These are phyloP conservation scores for Pinna nobilis DNA, from an alignment of 1,140 invertebrate genomes.

Conservation along the genomic window DNA sequence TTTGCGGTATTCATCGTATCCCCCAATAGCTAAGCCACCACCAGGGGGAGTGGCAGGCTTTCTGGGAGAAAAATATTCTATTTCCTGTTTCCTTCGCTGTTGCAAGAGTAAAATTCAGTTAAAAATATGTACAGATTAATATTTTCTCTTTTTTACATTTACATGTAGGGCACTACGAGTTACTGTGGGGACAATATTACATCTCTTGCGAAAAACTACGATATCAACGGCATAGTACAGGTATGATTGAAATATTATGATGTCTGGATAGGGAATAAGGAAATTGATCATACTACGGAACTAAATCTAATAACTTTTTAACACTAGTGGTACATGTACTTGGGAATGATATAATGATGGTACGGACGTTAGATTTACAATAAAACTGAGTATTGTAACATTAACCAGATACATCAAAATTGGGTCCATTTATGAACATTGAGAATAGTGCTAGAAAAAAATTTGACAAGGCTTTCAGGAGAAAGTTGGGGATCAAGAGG, in stretches of 20 bases:
- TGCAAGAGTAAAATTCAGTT: constrained; percentile 3
- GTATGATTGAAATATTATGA: no score
- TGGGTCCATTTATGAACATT: no score
- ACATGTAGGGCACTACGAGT: neutral
- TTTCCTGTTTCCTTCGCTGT: constrained; percentile 26
- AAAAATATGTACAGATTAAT: neutral
- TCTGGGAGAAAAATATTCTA: neutral
- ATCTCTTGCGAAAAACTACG: neutral
- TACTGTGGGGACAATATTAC: neutral
- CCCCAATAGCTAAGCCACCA: constrained; percentile 22
- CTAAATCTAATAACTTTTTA: neutral
- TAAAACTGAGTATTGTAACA: no score
- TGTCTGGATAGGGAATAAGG: no score
- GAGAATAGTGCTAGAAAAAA: no score
- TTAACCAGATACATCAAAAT: no score
- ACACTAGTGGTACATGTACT: no score
- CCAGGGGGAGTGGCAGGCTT: constrained; percentile 22
- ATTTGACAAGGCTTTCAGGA: no score
- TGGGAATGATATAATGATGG: no score
- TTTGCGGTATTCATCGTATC: constrained; percentile 26
- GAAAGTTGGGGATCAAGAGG: no score
- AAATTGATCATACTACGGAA: no score
- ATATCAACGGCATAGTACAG: neutral
- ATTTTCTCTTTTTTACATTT: neutral
- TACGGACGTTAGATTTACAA: no score